Evolutionary conservation across 2,113 vertebrate species (phyloP).

Genomic region (Tachycineta bicolor): DNA sequence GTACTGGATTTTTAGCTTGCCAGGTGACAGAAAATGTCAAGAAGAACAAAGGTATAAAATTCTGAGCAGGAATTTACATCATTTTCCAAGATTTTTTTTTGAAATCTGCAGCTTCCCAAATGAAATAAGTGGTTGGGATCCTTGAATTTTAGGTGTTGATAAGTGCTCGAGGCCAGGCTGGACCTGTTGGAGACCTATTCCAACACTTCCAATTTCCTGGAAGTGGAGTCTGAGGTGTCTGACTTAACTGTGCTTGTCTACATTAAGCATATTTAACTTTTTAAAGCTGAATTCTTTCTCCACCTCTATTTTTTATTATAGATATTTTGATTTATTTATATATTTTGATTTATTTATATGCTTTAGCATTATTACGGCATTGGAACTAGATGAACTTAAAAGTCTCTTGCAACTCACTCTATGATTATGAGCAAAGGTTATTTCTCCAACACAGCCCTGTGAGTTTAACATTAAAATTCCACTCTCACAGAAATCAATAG

Average conservation of each 20-base stretch:
- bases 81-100: background rate
- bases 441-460: background rate
- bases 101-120: background rate
- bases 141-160: background rate
- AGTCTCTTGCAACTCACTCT: background rate
- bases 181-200: background rate
- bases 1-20: background rate
- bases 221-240: background rate
- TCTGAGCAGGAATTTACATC: background rate
- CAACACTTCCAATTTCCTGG: background rate
- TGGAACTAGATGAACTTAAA: background rate
- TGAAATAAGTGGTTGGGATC: background rate
- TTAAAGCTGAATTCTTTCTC: background rate
- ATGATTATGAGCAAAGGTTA: background rate
- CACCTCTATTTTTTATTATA: background rate
- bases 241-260: background rate
- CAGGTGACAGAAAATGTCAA: background rate
- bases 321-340: background rate
- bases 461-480: background rate
- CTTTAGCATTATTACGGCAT: background rate
- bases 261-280: background rate
- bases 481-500: background rate
- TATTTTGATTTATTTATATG: background rate
- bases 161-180: background rate
- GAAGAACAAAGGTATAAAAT: background rate